These are phyloP conservation scores for Eupithecia inturbata DNA, from an alignment of 2,888 invertebrate genomes.

Conservation along the genomic window DNA sequence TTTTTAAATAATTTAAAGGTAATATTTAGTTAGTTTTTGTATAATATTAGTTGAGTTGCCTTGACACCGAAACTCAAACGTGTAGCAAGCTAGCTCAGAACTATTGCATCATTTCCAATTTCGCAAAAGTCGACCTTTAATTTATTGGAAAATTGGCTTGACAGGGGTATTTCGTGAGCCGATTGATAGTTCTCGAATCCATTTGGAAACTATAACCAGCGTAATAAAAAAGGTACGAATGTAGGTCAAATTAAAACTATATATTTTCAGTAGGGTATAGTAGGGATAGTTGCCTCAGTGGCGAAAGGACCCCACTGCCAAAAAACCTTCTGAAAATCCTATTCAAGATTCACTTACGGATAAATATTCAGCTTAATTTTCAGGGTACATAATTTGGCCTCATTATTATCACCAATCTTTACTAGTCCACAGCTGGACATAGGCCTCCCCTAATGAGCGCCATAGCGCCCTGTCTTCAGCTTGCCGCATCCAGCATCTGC, in stretches of 20 bases:
- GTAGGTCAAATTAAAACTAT: not conserved
- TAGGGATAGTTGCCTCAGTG: no score
- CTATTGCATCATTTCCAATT: not conserved
- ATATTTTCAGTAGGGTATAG: not conserved
- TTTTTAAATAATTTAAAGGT: no score
- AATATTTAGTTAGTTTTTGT: no score
- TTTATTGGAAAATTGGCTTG: constrained; percentile 2
- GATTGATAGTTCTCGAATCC: not conserved
- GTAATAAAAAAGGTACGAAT: not conserved
- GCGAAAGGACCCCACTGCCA: no score
- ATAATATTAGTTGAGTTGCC: no score
- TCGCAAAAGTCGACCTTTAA: not conserved
- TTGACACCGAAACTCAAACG: not conserved
- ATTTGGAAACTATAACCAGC: not conserved
- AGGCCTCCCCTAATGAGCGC: no score
- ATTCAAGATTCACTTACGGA: not conserved
- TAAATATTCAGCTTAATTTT: not conserved
- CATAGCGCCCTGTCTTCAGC: no score
- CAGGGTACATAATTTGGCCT: not conserved
- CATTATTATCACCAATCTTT: no score
- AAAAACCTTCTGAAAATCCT: not conserved
- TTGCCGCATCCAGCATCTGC: no score
- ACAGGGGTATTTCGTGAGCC: not conserved
- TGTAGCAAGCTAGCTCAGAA: not conserved
- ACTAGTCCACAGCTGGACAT: no score